These are phyloP conservation scores for Pseudococcus jackbeardsleyi DNA, from an alignment of 2,888 invertebrate species.

Conservation along the genomic window DNA sequence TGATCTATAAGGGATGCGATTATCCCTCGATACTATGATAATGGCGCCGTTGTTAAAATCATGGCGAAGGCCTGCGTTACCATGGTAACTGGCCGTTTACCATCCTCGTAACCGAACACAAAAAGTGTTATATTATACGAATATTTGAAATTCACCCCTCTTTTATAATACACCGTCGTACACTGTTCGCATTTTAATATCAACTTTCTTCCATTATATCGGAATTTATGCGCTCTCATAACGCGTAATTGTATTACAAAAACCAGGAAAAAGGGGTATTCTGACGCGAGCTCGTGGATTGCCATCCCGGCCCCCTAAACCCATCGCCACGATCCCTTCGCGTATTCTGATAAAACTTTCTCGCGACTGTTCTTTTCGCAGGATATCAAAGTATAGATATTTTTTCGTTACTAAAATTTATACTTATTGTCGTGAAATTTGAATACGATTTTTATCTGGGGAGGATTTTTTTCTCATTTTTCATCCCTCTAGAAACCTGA, in stretches of 20 bases:
- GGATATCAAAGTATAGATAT: not conserved
- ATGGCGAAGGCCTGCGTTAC: slow-evolving; percentile 63
- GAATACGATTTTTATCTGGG: not conserved
- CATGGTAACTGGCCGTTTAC: slow-evolving; percentile 59
- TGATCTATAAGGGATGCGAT: slow-evolving; percentile 63
- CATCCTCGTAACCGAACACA: slow-evolving; percentile 59
- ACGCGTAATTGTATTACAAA: slow-evolving; percentile 61
- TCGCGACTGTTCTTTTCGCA: too few species aligned
- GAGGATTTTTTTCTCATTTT: not conserved
- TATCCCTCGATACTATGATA: slow-evolving; percentile 64
- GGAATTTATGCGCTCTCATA: slow-evolving; percentile 59
- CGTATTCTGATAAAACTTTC: not conserved
- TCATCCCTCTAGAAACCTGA: not conserved
- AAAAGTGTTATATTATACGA: slow-evolving; percentile 61
- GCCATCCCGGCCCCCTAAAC: not conserved
- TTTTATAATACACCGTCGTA: slow-evolving; percentile 9
- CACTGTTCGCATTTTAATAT: slow-evolving; percentile 61
- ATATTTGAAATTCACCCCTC: slow-evolving; percentile 59
- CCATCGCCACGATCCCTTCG: not conserved
- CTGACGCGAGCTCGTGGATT: slow-evolving; percentile 20
- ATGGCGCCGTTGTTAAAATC: slow-evolving; percentile 64
- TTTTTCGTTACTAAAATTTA: not conserved
- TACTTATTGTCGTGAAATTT: not conserved
- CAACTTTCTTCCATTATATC: slow-evolving; percentile 60
- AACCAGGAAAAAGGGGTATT: slow-evolving; percentile 45